phyloP scores from a whole-genome alignment of 2,888 invertebrate species.

The Acronicta aceris region DNA sequence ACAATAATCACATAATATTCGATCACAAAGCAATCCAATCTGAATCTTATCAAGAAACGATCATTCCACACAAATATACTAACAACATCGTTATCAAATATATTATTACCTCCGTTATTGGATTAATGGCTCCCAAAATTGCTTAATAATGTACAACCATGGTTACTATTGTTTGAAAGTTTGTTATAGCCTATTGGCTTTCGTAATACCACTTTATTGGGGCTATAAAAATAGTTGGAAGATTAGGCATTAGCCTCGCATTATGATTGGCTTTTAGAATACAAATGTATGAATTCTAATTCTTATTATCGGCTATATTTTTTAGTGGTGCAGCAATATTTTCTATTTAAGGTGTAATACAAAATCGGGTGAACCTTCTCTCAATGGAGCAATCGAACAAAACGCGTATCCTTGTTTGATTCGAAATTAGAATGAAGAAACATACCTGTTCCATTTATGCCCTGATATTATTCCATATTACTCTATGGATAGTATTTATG shows the following conservation, averaged over 20 bases:
- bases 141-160: conserved; percentile 71
- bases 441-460: too few species aligned
- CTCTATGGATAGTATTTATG: too few species aligned
- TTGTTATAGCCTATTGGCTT: conserved; percentile 63
- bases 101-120: conserved; percentile 67
- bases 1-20: conserved; percentile 54
- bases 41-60: conserved; percentile 49
- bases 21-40: conserved; percentile 59
- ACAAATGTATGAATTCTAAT: conserved; percentile 31
- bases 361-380: too few species aligned
- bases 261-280: conserved; percentile 34
- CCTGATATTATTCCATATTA: too few species aligned
- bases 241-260: conserved; percentile 29
- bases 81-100: conserved; percentile 55
- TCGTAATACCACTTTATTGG: conserved; percentile 64
- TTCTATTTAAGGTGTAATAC: too few species aligned
- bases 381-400: background rate
- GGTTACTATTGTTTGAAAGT: conserved; percentile 70
- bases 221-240: conserved; percentile 53
- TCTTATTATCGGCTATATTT: conserved; percentile 18
- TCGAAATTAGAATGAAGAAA: background rate
- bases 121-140: conserved; percentile 81
- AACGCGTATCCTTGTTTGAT: too few species aligned
- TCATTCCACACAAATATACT: conserved; percentile 41
- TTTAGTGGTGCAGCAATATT: conserved; percentile 6